phyloP scores from a whole-genome alignment of 2,888 invertebrate species.

The Rhabditoides inermis region DNA sequence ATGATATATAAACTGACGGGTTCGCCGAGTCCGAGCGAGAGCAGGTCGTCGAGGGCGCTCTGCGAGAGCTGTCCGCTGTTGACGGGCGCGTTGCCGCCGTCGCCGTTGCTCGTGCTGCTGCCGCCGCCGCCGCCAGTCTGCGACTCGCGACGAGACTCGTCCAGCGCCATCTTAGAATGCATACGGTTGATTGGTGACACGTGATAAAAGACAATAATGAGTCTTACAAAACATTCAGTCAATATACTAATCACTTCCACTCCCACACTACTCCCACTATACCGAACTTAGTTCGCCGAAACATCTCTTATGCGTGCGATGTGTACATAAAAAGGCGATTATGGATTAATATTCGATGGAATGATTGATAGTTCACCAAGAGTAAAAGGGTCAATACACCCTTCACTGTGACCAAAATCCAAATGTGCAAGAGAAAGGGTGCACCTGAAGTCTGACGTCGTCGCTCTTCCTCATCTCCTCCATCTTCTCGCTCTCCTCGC shows the following conservation, averaged over 20 bases:
- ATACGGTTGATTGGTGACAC: neutral
- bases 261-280: too few species aligned
- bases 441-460: slow-evolving; percentile 86
- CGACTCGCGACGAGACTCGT: slow-evolving; percentile 38
- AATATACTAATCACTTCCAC: too few species aligned
- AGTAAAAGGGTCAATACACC: too few species aligned
- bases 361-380: neutral
- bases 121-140: too few species aligned
- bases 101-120: neutral
- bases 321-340: too few species aligned
- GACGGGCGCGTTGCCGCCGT: too few species aligned
- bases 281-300: too few species aligned
- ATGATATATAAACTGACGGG: neutral
- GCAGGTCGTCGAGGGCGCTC: slow-evolving; percentile 46
- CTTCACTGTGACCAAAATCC: too few species aligned
- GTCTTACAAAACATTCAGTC: too few species aligned
- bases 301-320: too few species aligned
- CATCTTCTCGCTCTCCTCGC: slow-evolving; percentile 95
- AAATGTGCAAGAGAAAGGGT: too few species aligned
- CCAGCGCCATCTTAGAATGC: slow-evolving; percentile 35
- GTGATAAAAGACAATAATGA: neutral
- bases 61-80: slow-evolving; percentile 34
- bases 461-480: slow-evolving; percentile 85
- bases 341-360: too few species aligned
- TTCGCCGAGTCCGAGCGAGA: slow-evolving; percentile 44